These are phyloP conservation scores for Dynastes maya DNA, from an alignment of 2,888 invertebrate species.

Conservation along the genomic window DNA sequence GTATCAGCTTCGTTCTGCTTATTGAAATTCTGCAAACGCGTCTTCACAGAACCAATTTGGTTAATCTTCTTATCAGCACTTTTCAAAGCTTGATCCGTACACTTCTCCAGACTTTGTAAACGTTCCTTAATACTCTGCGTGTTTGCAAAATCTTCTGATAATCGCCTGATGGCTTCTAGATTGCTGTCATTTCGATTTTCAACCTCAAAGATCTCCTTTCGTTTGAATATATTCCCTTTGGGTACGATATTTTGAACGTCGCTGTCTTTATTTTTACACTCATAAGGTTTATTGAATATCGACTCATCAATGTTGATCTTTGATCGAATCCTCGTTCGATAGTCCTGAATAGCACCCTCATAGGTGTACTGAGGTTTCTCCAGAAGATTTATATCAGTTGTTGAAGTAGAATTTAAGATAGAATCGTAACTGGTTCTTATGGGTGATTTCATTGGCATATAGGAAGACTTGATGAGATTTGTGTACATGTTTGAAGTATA, in stretches of 20 bases:
- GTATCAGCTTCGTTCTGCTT: slow-evolving; percentile 54
- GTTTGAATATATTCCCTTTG: slow-evolving; percentile 87
- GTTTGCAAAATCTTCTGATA: slow-evolving; percentile 78
- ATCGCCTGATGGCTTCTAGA: slow-evolving; percentile 70
- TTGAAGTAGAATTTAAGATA: slow-evolving; percentile 29
- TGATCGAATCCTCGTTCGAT: slow-evolving; percentile 82
- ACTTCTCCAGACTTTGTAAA: slow-evolving; percentile 79
- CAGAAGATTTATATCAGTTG: slow-evolving; percentile 7
- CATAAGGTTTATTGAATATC: slow-evolving; percentile 60
- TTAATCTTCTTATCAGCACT: slow-evolving; percentile 52
- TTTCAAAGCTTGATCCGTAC: slow-evolving; percentile 72
- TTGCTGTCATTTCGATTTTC: slow-evolving; percentile 74
- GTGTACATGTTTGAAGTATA: slow-evolving; percentile 45
- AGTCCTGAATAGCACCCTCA: slow-evolving; percentile 90
- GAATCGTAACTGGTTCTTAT: slow-evolving; percentile 42
- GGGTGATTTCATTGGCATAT: slow-evolving; percentile 29
- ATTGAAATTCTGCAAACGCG: slow-evolving; percentile 55
- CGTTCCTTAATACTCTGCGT: slow-evolving; percentile 83
- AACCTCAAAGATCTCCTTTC: slow-evolving; percentile 87
- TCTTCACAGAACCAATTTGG: slow-evolving; percentile 55
- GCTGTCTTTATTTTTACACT: slow-evolving; percentile 63
- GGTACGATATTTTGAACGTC: slow-evolving; percentile 71
- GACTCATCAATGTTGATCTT: slow-evolving; percentile 67
- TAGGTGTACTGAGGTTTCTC: slow-evolving; percentile 82
- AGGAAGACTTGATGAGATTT: slow-evolving; percentile 31